These are phyloP conservation scores for Copidosoma floridanum DNA, from an alignment of 1,140 invertebrate species.

Conservation along the genomic window DNA sequence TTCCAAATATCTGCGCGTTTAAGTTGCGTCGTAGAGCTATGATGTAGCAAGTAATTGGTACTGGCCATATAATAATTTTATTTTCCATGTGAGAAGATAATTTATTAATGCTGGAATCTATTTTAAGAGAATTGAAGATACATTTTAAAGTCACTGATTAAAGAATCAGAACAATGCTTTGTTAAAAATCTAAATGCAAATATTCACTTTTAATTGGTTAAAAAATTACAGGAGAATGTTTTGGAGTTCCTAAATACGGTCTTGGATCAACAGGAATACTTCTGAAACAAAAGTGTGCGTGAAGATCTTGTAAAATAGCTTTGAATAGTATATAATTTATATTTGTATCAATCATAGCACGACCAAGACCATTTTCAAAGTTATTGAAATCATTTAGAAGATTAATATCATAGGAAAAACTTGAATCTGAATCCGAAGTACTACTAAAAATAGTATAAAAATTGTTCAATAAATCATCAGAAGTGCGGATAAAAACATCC, in stretches of 20 bases:
- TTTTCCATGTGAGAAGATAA: slow-evolving; percentile 11
- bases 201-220: slow-evolving; percentile 26
- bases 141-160: background rate
- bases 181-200: slow-evolving; percentile 29
- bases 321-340: slow-evolving; percentile 5
- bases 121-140: slow-evolving; percentile 22
- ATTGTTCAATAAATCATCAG: too few relatives aligned
- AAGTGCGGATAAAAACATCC: too few relatives aligned
- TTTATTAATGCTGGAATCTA: slow-evolving; percentile 33
- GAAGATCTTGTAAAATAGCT: slow-evolving; percentile 22
- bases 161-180: slow-evolving; percentile 4
- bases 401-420: too few relatives aligned
- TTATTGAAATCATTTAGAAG: too few relatives aligned
- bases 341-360: slow-evolving; percentile 13
- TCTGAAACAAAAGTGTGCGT: slow-evolving; percentile 17
- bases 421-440: too few relatives aligned
- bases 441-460: too few relatives aligned
- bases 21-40: too few relatives aligned
- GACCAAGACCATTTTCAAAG: background rate
- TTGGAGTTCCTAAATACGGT: slow-evolving; percentile 22
- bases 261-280: slow-evolving; percentile 9
- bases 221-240: too few relatives aligned
- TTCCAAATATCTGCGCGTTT: too few relatives aligned
- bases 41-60: too few relatives aligned
- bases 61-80: slow-evolving; percentile 30